Base-by-base conservation (phyloP, 2,797 vertebrate species). In the Emys orbicularis region DNA sequence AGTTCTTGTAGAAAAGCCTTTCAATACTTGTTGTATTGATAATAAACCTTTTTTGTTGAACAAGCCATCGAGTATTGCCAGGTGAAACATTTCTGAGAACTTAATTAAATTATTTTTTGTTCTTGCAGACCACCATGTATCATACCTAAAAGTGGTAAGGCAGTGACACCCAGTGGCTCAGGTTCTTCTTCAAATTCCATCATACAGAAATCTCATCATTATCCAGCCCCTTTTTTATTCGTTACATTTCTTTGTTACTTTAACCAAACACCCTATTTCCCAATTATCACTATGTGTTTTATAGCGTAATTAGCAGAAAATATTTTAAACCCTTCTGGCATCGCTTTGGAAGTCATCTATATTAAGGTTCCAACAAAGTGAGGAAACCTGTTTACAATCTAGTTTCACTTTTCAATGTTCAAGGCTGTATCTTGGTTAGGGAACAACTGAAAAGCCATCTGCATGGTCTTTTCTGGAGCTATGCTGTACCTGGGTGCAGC, bases 121-220 rank as follows among this genome's bases (percentile, higher is more conserved):
- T 16, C 29, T 77, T 2, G 1, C 29, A 84, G 41, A 41, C 16
- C 19, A 65, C 65, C 34, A 65, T 52, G 56, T 87, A 2, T 54
- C 53, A 27, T 0, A 6, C 8, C 12, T 81, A 93, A 94, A 49
- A 19, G 37, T 37, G 94, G 93, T 97, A 81, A 92, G 92, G 88
- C 93, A 97, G 97, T 61, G 97, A 97, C 98, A 97, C 97, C 98
- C 89, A 94, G 97, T 97, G 98, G 97, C 79, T 37, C 19, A 88
- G 86, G 61, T 92, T 44, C 88, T 21, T 72, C 44, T 93, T 80
- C 12, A 11, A 18, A 82, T 81, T 57, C 18, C 23, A 1, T 15
- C 34, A 13, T n/a, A n/a, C 53, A 50, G 54, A 84, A 92, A 52
- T 31, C 12, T 54, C 52, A 25, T 0, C 4, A 84, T 82, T 47